phyloP scores from a whole-genome alignment of 2,113 vertebrate species.

The Hemibagrus wyckioides region DNA sequence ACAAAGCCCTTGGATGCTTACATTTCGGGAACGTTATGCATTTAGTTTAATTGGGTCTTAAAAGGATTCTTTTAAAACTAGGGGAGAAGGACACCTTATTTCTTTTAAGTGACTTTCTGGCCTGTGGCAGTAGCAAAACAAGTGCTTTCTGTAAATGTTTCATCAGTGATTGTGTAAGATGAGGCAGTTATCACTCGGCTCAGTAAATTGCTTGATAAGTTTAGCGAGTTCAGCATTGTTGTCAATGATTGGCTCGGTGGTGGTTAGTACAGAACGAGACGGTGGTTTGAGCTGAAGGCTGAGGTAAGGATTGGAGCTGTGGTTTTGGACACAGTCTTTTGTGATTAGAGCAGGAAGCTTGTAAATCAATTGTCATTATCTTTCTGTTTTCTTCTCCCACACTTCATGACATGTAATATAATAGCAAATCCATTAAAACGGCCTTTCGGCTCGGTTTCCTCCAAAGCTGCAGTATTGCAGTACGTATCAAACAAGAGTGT shows the following conservation, averaged over 20 bases:
- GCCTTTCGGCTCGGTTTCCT: background rate
- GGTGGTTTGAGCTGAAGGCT: slow-evolving; percentile 50
- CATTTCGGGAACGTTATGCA: background rate
- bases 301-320: slow-evolving; percentile 8
- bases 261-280: slow-evolving; percentile 36
- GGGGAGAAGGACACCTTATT: background rate
- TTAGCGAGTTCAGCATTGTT: slow-evolving; percentile 43
- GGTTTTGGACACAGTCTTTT: background rate
- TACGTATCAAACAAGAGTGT: background rate
- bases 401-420: background rate
- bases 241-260: slow-evolving; percentile 58
- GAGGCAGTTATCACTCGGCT: slow-evolving; percentile 33
- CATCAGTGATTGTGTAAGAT: slow-evolving; percentile 55
- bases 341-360: too few relatives aligned
- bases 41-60: background rate
- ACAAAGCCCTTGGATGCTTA: background rate
- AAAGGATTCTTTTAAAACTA: background rate
- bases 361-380: background rate
- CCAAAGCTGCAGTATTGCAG: background rate
- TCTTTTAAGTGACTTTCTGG: background rate
- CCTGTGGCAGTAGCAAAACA: slow-evolving; percentile 49
- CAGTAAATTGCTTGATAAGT: slow-evolving; percentile 48
- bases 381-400: background rate
- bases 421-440: background rate
- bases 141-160: slow-evolving; percentile 64